phyloP scores from a whole-genome alignment of 2,797 vertebrate genomes.

The Falco columbarius region DNA sequence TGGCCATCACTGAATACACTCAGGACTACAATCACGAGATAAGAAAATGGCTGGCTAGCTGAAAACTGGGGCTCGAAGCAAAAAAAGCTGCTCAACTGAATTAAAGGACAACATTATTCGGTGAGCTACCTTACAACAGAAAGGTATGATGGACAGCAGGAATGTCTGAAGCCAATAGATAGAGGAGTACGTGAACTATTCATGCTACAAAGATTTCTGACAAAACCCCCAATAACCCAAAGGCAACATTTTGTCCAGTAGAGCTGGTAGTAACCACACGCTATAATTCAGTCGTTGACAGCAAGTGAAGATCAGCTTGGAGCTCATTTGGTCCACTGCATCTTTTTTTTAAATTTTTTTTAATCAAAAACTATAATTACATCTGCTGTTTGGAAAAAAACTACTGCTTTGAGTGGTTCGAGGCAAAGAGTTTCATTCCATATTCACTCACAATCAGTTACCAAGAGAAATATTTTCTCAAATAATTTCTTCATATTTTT shows the following conservation, averaged over 20 bases:
- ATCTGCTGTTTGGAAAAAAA: not conserved
- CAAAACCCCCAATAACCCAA: not conserved
- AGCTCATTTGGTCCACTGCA: not conserved
- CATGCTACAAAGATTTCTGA: not conserved
- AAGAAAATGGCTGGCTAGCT: not conserved
- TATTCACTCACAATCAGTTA: not conserved
- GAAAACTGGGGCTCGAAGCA: not conserved
- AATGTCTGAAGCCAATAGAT: not conserved
- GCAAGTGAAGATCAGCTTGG: not conserved
- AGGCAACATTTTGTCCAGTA: rapidly evolving
- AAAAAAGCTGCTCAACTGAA: not conserved
- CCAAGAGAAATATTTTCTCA: not conserved
- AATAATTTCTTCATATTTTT: not conserved
- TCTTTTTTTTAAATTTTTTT: not conserved
- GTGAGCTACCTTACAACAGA: not conserved
- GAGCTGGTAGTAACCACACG: not conserved
- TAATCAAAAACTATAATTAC: not conserved
- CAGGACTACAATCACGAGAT: not conserved
- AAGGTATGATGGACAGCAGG: not conserved
- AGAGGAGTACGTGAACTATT: not conserved
- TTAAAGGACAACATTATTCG: not conserved
- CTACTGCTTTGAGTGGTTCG: not conserved
- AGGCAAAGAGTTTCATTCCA: not conserved
- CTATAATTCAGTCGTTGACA: not conserved
- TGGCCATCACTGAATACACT: not conserved